phyloP scores from a whole-genome alignment of 2,888 invertebrate species.

The Catocala nupta region DNA sequence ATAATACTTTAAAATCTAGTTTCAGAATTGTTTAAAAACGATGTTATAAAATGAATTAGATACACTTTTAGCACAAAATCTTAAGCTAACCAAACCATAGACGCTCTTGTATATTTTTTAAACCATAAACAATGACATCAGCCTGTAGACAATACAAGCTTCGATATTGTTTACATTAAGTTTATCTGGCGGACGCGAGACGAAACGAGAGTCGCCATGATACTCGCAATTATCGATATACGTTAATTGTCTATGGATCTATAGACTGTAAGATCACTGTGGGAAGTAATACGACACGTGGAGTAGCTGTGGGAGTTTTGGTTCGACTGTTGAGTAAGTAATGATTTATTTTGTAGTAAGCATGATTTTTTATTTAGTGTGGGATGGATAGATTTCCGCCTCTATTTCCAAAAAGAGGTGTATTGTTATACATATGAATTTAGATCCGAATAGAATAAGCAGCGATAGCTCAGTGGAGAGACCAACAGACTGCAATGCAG shows the following conservation, averaged over 20 bases:
- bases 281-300: slow-evolving; percentile 47
- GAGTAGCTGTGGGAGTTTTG: slow-evolving; percentile 24
- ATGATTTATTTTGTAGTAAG: no score
- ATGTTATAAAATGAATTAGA: no score
- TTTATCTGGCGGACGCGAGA: slow-evolving; percentile 50
- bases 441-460: no score
- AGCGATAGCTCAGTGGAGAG: no score
- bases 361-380: no score
- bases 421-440: no score
- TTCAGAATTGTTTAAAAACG: no score
- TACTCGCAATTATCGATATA: slow-evolving; percentile 59
- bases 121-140: slow-evolving; percentile 19
- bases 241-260: slow-evolving; percentile 47
- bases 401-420: no score
- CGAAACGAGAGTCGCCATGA: slow-evolving; percentile 53
- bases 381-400: no score
- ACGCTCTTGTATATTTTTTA: neutral
- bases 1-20: no score
- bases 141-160: slow-evolving; percentile 35
- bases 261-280: slow-evolving; percentile 53
- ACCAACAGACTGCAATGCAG: no score
- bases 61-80: no score
- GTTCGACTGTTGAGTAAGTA: neutral
- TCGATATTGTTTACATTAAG: slow-evolving; percentile 55
- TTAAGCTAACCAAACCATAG: neutral